A percentile compares a stretch with the other conserved stretches of the same genome.
phyloP scores from a whole-genome alignment of 2,888 invertebrate species.

The Mactromeris polynyma region DNA sequence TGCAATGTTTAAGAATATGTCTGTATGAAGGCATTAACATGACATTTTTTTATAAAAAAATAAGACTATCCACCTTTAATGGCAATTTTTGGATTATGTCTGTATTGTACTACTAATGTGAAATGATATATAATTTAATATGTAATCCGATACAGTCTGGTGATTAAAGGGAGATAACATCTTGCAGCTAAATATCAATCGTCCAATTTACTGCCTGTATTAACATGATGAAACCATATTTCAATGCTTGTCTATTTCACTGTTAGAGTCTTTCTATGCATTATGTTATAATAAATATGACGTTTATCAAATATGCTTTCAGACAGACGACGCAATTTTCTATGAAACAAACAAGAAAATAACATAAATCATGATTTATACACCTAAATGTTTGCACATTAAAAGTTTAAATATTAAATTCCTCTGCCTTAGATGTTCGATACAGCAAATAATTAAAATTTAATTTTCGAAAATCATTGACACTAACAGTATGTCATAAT shows the following conservation, averaged over 20 bases:
- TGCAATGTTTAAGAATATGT: no score
- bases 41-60: no score
- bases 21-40: no score
- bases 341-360: neutral
- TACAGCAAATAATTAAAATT: no score
- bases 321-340: neutral
- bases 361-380: neutral
- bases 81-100: neutral
- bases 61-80: no score
- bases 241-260: neutral
- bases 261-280: neutral
- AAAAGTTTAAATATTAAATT: no score
- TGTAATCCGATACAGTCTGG: slow-evolving; percentile 7
- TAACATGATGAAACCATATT: neutral
- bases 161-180: neutral
- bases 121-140: slow-evolving; percentile 18
- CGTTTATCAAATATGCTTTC: neutral
- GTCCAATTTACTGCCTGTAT: neutral
- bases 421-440: no score
- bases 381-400: neutral
- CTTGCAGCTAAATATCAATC: neutral
- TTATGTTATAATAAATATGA: neutral
- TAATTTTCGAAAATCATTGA: no score
- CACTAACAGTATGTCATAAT: no score
- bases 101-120: neutral